These are phyloP conservation scores for Trissolcus basalis DNA, from an alignment of 1,140 invertebrate species.

Conservation along the genomic window DNA sequence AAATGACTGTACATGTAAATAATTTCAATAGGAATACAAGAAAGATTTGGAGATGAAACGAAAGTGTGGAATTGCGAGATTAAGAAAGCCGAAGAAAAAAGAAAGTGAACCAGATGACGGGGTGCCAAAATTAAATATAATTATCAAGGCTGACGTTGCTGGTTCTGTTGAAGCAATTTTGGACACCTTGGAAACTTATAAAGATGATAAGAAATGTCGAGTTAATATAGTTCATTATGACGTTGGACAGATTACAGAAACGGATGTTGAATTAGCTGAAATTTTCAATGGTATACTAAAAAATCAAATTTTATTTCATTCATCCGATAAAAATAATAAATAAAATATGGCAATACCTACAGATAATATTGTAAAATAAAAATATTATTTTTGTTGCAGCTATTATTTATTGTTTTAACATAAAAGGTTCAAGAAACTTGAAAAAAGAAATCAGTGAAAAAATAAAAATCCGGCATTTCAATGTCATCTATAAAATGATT, in stretches of 20 bases:
- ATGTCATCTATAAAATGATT: slow-evolving; percentile 94
- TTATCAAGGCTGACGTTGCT: slow-evolving; percentile 87
- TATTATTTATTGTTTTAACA: slow-evolving; percentile 92
- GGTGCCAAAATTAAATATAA: slow-evolving; percentile 77
- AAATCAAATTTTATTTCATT: too few relatives aligned
- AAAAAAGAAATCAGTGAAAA: slow-evolving; percentile 62
- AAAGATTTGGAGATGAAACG: slow-evolving; percentile 79
- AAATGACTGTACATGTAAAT: background rate
- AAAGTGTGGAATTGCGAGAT: slow-evolving; percentile 76
- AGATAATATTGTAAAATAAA: slow-evolving; percentile 14
- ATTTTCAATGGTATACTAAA: slow-evolving; percentile 85
- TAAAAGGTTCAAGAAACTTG: slow-evolving; percentile 76
- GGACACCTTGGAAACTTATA: slow-evolving; percentile 93
- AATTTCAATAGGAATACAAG: slow-evolving; percentile 79
- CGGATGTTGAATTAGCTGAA: slow-evolving; percentile 90
- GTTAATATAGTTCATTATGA: slow-evolving; percentile 93
- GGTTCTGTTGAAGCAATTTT: slow-evolving; percentile 96
- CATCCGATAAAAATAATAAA: too few relatives aligned
- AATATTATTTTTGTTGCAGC: slow-evolving; percentile 77
- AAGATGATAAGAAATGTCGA: slow-evolving; percentile 82
- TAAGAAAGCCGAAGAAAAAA: slow-evolving; percentile 74
- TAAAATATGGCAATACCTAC: too few relatives aligned
- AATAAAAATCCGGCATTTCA: slow-evolving; percentile 82
- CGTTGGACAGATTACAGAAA: slow-evolving; percentile 89
- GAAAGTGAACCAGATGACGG: slow-evolving; percentile 75